Evolutionary conservation across 2,888 invertebrate genomes (phyloP).

Genomic region (Drosophila borealis): DNA sequence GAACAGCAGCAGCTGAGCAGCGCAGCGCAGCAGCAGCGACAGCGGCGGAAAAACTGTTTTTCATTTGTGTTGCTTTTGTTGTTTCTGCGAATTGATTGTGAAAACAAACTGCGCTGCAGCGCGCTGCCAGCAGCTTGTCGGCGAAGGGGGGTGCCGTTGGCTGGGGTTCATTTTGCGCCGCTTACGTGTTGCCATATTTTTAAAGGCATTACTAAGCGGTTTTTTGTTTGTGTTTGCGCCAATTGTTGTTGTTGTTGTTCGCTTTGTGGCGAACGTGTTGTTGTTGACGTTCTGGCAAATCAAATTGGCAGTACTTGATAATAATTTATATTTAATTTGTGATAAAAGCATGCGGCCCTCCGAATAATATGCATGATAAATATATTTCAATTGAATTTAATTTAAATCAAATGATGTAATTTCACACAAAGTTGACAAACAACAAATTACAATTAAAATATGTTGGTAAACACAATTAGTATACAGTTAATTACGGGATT

Average conservation of each 20-base stretch:
- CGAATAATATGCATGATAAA: slow-evolving; percentile 34
- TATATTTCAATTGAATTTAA: background rate
- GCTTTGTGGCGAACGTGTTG: slow-evolving; percentile 25
- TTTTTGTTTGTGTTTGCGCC: slow-evolving; percentile 49
- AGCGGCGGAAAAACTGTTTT: slow-evolving; percentile 63
- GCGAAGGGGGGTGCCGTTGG: background rate
- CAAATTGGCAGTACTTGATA: slow-evolving; percentile 66
- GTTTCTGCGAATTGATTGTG: slow-evolving; percentile 63
- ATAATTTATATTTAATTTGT: slow-evolving; percentile 71
- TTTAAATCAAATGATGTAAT: slow-evolving; percentile 21
- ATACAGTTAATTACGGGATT: background rate
- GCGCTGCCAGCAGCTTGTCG: slow-evolving; percentile 10
- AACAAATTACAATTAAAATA: background rate
- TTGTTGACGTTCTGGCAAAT: slow-evolving; percentile 51
- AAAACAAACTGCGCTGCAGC: slow-evolving; percentile 65
- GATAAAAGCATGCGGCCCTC: slow-evolving; percentile 57
- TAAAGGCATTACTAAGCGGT: slow-evolving; percentile 80
- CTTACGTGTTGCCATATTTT: slow-evolving; percentile 82
- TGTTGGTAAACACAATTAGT: slow-evolving; percentile 3
- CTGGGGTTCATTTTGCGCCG: slow-evolving; percentile 37
- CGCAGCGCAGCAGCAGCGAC: slow-evolving; percentile 12
- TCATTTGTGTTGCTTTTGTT: slow-evolving; percentile 41
- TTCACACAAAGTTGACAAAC: background rate
- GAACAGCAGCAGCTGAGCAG: slow-evolving; percentile 20
- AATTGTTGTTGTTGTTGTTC: slow-evolving; percentile 36